Evolutionary conservation across 92 coral and sea anemone genomes (phyloP), one percentile per base, ranked within the genome.

Genomic region (Phenganax subtilis): DNA sequence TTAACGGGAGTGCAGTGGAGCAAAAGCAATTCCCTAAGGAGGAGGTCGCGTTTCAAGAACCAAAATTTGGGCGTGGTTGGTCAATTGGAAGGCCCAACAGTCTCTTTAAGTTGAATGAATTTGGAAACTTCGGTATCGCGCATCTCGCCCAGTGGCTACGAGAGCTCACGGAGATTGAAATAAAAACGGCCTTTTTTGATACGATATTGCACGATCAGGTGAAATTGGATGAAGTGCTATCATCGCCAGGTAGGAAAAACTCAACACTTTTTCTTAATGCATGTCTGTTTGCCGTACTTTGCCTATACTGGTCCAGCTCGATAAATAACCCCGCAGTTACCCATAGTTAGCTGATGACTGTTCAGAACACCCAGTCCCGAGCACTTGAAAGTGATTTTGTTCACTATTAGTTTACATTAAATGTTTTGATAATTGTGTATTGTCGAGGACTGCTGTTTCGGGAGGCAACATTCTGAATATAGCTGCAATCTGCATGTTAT

Each of bases 81-180:
- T 87, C 93, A 6, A 78, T 96, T 47, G 99, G 91, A 0, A 85
- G 99, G 77, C 99, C 99, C 0, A 92, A 84, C 69, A 82, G 83
- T 25, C 64, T 89, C 0, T 9, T 82, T 16, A 88, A 85, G 44
- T 75, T 92, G 57, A 75, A 59, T 55, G 82, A 86, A 52, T 96
- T 72, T 75, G 99, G 99, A 8, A 85, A 85, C 69, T 90, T 92
- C 51, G 97, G 93, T 76, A 92, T 96, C 51, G 82, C 99, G 0
- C 97, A 92, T 81, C 82, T 96, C 66, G 99, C 97, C 7, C 88
- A 90, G n/a, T 96, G 99, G 99, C 30, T 27, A 20, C 29, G 83
- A 79, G 83, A 79, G 27, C 83, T 79, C 58, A 65, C 53, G 0
- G 56, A 12, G 10, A 17, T 51, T 8, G 83, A 79, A 29, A 57